These are phyloP conservation scores for Platanista minor DNA, from an alignment of 2,113 vertebrate species.

Conservation along the genomic window DNA sequence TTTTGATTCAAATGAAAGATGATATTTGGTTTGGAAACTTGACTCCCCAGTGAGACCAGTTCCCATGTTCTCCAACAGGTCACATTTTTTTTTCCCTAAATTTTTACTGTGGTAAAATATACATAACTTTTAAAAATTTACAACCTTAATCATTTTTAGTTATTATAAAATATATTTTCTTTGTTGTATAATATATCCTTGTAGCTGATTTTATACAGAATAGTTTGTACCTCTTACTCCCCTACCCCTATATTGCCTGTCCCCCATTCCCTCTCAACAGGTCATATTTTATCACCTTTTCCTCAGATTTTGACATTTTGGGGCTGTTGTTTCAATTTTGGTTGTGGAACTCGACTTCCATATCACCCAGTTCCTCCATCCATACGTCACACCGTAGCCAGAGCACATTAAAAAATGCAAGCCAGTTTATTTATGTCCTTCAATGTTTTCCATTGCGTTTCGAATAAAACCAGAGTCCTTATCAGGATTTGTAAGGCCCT, in stretches of 20 bases:
- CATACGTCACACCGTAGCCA: neutral
- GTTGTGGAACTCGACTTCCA: neutral
- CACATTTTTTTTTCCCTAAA: neutral
- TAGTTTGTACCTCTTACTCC: neutral
- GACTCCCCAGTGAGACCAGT: neutral
- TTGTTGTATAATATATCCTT: neutral
- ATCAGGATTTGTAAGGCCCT: neutral
- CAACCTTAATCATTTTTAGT: neutral
- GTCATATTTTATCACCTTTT: neutral
- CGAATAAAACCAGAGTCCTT: neutral
- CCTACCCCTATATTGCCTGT: neutral
- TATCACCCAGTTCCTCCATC: neutral
- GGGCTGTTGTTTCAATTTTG: neutral
- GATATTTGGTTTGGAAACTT: neutral
- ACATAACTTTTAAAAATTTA: neutral
- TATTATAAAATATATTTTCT: neutral
- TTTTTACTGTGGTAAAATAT: neutral
- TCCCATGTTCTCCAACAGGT: neutral
- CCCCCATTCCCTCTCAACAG: neutral
- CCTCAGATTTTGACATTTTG: neutral
- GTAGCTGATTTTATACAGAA: neutral
- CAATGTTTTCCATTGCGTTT: neutral
- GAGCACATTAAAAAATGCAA: neutral
- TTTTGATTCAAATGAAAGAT: conserved; percentile 9
- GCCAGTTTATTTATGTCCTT: neutral